Evolutionary conservation across 2,113 vertebrate species (phyloP).

Genomic region (Craseonycteris thonglongyai): DNA sequence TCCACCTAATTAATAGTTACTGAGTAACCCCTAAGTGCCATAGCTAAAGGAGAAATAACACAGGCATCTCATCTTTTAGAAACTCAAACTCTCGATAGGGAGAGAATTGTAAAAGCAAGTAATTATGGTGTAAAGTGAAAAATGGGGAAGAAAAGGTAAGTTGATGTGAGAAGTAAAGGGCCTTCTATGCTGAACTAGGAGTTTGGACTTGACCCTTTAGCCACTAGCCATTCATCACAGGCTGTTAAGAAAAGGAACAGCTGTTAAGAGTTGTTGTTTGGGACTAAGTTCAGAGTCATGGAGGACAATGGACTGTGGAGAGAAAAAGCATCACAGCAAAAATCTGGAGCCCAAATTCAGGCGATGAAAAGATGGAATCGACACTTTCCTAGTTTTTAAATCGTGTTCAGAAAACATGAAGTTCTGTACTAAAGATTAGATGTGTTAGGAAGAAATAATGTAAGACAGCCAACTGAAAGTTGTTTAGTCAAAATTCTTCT

Average conservation of each 20-base stretch:
- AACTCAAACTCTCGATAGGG: background rate
- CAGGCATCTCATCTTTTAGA: background rate
- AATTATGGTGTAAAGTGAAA: background rate
- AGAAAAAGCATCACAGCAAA: background rate
- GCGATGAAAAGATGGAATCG: background rate
- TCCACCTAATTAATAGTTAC: background rate
- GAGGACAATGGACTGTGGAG: background rate
- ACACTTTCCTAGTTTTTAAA: background rate
- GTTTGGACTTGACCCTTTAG: background rate
- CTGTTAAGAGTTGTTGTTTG: background rate
- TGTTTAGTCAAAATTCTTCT: background rate
- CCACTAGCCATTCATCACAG: background rate
- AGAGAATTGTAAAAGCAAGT: background rate
- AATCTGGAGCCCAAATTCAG: background rate
- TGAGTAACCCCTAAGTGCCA: background rate
- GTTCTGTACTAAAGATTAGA: background rate
- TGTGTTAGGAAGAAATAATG: background rate
- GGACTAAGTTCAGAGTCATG: background rate
- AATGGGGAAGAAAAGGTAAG: background rate
- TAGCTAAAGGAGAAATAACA: background rate
- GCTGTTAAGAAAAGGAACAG: background rate
- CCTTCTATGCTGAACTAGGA: background rate
- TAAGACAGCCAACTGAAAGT: background rate
- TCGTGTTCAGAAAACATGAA: background rate
- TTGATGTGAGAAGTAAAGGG: background rate